Conservation (phyloP, 2,888 invertebrate species). For the Melanchra persicariae region DNA sequence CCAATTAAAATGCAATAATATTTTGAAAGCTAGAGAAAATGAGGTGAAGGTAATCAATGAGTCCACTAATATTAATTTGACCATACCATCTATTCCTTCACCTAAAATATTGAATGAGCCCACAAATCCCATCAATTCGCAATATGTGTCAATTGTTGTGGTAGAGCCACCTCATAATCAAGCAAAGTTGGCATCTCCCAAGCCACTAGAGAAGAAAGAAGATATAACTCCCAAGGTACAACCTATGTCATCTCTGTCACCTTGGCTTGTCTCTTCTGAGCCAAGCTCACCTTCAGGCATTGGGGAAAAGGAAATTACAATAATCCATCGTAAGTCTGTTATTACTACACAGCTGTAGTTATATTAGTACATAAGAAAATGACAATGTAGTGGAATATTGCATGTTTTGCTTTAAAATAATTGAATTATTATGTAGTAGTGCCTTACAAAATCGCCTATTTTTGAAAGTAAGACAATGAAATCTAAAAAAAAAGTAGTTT, state of each 20-base stretch:
- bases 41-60: constrained; percentile 88
- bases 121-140: constrained; percentile 84
- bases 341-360: constrained; percentile 94
- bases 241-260: constrained; percentile 93
- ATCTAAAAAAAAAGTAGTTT: constrained; percentile 17
- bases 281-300: constrained; percentile 92
- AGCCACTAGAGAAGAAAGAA: constrained; percentile 88
- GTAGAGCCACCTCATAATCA: constrained; percentile 86
- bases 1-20: constrained; percentile 97
- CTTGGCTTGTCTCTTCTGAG: constrained; percentile 95
- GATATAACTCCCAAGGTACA: constrained; percentile 90
- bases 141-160: constrained; percentile 89
- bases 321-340: constrained; percentile 96
- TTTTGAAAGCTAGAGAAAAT: constrained; percentile 95
- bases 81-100: constrained; percentile 87
- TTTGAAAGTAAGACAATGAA: constrained; percentile 15
- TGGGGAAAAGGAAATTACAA: constrained; percentile 92
- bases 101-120: constrained; percentile 90
- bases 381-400: constrained; percentile 40
- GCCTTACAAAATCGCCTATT: constrained; percentile 63
- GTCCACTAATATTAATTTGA: constrained; percentile 84
- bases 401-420: constrained; percentile 41
- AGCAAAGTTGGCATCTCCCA: constrained; percentile 82
- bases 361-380: constrained; percentile 25
- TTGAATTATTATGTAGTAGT: constrained; percentile 51